phyloP scores from a whole-genome alignment of 2,797 vertebrate genomes.

The Mormyrus proboscirostris region DNA sequence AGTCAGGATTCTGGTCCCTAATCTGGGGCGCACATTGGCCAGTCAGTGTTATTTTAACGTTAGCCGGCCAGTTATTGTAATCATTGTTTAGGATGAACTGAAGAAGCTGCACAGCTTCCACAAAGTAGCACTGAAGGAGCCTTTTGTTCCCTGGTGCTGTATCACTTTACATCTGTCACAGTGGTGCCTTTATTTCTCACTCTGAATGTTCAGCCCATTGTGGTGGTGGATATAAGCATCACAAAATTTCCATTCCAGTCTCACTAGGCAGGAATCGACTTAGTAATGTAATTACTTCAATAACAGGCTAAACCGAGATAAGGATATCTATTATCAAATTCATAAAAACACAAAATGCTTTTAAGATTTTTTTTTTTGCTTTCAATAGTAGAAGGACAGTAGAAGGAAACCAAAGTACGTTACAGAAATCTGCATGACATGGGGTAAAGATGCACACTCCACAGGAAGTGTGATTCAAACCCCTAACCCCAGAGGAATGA shows the following conservation, averaged over 20 bases:
- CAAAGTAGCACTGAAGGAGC: background rate
- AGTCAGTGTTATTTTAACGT: background rate
- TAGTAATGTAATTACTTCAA: background rate
- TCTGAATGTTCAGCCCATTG: background rate
- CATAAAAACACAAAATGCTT: background rate
- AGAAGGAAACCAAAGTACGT: background rate
- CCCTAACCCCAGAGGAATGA: background rate
- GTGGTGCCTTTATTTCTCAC: slow-evolving; percentile 3
- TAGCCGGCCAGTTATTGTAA: background rate
- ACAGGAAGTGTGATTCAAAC: background rate
- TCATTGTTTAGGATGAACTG: background rate
- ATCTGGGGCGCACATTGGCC: background rate
- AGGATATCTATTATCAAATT: background rate
- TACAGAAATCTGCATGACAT: background rate
- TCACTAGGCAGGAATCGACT: background rate
- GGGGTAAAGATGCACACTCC: background rate
- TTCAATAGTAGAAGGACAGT: background rate
- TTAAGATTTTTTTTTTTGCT: background rate
- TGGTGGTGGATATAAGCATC: background rate
- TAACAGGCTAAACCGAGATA: background rate
- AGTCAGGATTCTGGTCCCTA: background rate
- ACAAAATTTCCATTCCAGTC: background rate
- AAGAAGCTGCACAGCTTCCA: background rate
- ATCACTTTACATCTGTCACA: slow-evolving; percentile 15
- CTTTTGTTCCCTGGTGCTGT: slow-evolving; percentile 3